These are phyloP conservation scores for Eupithecia inturbata DNA, from an alignment of 2,888 invertebrate genomes.

Conservation along the genomic window DNA sequence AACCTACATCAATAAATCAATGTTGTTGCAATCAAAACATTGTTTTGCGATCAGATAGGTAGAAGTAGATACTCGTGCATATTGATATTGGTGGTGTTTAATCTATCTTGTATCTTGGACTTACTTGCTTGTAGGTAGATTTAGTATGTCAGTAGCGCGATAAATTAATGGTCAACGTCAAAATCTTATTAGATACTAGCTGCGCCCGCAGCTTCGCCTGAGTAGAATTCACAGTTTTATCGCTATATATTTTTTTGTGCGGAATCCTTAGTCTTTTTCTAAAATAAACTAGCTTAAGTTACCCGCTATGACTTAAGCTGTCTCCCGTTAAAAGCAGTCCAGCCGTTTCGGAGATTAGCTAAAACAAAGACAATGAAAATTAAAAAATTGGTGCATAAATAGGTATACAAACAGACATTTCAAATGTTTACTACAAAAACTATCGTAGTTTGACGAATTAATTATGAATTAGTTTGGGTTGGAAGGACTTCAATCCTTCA, in stretches of 20 bases:
- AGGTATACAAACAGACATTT: too few species aligned
- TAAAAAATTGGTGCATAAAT: too few species aligned
- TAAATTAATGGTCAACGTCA: constrained; percentile 5
- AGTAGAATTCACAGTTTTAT: neutral
- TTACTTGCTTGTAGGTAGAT: neutral
- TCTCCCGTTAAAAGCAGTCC: too few species aligned
- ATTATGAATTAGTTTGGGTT: too few species aligned
- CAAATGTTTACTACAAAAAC: too few species aligned
- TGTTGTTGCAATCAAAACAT: constrained; percentile 7
- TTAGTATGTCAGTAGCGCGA: constrained; percentile 27
- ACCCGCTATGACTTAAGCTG: too few species aligned
- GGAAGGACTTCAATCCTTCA: too few species aligned
- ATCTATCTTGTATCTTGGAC: constrained; percentile 12
- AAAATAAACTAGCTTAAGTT: too few species aligned
- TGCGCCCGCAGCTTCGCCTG: neutral
- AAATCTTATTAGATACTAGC: neutral
- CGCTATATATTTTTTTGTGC: neutral
- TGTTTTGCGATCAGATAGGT: constrained; percentile 20
- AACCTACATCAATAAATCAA: neutral
- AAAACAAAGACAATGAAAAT: too few species aligned
- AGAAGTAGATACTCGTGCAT: neutral
- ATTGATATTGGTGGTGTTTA: constrained; percentile 8
- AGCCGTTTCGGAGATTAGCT: too few species aligned
- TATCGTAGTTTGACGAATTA: too few species aligned
- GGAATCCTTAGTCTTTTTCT: too few species aligned